Evolutionary conservation across 2,797 vertebrate genomes (phyloP), one percentile per base, ranked within the genome.

Genomic region (Prunella strophiata): DNA sequence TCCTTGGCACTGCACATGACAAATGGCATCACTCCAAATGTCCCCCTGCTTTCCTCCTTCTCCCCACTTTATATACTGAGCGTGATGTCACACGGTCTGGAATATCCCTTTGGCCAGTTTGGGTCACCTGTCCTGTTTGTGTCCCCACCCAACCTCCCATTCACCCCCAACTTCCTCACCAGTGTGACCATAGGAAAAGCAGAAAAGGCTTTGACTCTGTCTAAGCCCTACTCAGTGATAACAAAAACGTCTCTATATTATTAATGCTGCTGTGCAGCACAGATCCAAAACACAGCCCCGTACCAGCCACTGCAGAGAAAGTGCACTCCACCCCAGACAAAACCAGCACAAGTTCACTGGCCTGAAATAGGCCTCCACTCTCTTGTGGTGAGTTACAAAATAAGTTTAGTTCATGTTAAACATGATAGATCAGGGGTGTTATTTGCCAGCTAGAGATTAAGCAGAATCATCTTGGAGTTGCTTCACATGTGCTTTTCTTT

Each of bases 391-490:
- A 65, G 58, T 80, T 88, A n/a, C 51, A 40, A 58, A 85, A 10
- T 16, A 61, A 45, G 8, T 75, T 75, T 54, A 29, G 19, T 79
- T 89, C 76, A 55, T 45, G 21, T 57, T 68, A 65, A 84, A 78
- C 1, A 0, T 66, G 61, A 20, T n/a, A 23, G 11, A 55, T 65
- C 9, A 19, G 30, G 32, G 11, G 1, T 1, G 7, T 58, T 66
- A 52, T 73, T 80, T 89, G 45, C 17, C 26, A 67, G 4, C 10
- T 81, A 45, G 17, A 43, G 29, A 34, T 29, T 71, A 32, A 58
- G 59, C 23, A 82, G 50, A 68, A 66, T 63, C 23, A 71, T 23
- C 23, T 48, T 58, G 18, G 47, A 48, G 36, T 48, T 26, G 30
- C 32, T 72, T 94, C 36, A 10, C 5, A 2, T n/a, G 8, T 51